These are phyloP conservation scores for Danio choprae DNA, from an alignment of 2,797 vertebrate species.

Conservation along the genomic window DNA sequence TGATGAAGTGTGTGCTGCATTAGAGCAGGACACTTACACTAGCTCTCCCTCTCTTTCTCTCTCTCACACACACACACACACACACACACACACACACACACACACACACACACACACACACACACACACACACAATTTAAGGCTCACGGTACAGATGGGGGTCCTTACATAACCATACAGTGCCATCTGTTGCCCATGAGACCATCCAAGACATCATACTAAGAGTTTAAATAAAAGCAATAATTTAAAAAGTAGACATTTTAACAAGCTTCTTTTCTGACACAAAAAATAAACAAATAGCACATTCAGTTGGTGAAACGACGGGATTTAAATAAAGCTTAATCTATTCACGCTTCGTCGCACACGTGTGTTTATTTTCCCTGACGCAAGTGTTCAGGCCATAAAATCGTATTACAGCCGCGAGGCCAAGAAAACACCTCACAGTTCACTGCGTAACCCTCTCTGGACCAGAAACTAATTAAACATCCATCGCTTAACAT, in stretches of 20 bases:
- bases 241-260: neutral
- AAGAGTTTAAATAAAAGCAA: slow-evolving; percentile 10
- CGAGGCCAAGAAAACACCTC: slow-evolving; percentile 32
- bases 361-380: slow-evolving; percentile 40
- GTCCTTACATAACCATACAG: slow-evolving; percentile 57
- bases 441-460: neutral
- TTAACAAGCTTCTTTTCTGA: neutral
- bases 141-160: slow-evolving; percentile 49
- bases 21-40: slow-evolving; percentile 9
- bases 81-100: slow-evolving; percentile 35
- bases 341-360: neutral
- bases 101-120: slow-evolving; percentile 32
- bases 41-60: slow-evolving; percentile 1
- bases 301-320: neutral
- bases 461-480: slow-evolving; percentile 44
- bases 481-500: slow-evolving; percentile 46
- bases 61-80: slow-evolving; percentile 29
- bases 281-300: neutral
- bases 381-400: slow-evolving; percentile 45
- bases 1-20: slow-evolving; percentile 26
- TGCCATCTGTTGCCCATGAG: slow-evolving; percentile 57
- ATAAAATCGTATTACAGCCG: slow-evolving; percentile 42
- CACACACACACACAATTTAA: slow-evolving; percentile 40
- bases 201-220: slow-evolving; percentile 17
- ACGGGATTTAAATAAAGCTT: neutral